Evolutionary conservation across 1,140 invertebrate species (phyloP).

Genomic region (Leptonema lineaticorne): DNA sequence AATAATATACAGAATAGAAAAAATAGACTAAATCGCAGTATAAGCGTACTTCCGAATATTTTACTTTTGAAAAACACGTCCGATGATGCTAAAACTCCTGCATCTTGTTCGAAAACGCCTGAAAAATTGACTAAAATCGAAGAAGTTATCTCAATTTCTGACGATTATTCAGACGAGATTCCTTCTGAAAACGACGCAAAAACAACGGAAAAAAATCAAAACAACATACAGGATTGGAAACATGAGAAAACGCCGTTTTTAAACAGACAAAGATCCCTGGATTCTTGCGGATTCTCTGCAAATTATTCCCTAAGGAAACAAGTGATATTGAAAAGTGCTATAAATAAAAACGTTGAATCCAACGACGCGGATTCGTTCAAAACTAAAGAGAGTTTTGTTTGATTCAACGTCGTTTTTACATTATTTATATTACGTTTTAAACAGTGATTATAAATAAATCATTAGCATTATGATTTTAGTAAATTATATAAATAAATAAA

Average conservation of each 20-base stretch:
- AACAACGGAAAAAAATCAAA: background rate
- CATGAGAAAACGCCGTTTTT: constrained; percentile 7
- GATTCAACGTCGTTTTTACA: background rate
- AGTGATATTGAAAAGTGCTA: constrained; percentile 53
- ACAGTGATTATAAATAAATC: too few species aligned
- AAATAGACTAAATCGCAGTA: background rate
- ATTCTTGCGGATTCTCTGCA: constrained; percentile 43
- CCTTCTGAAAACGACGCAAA: background rate
- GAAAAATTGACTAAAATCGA: background rate
- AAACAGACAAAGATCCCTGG: constrained; percentile 48
- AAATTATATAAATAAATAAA: background rate
- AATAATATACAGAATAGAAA: background rate
- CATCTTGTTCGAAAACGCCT: background rate
- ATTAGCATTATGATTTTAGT: background rate
- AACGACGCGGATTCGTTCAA: background rate
- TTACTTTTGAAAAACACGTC: background rate
- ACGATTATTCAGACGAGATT: too few species aligned
- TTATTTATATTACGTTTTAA: too few species aligned
- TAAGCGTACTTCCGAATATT: constrained; percentile 22
- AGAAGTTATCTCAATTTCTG: too few species aligned
- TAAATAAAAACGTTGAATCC: constrained; percentile 50
- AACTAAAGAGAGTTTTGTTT: constrained; percentile 18
- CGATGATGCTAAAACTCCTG: background rate
- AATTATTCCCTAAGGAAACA: constrained; percentile 50
- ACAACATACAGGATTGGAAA: constrained; percentile 13